phyloP scores from a whole-genome alignment of 2,797 vertebrate genomes.

The Gallinago stenura region DNA sequence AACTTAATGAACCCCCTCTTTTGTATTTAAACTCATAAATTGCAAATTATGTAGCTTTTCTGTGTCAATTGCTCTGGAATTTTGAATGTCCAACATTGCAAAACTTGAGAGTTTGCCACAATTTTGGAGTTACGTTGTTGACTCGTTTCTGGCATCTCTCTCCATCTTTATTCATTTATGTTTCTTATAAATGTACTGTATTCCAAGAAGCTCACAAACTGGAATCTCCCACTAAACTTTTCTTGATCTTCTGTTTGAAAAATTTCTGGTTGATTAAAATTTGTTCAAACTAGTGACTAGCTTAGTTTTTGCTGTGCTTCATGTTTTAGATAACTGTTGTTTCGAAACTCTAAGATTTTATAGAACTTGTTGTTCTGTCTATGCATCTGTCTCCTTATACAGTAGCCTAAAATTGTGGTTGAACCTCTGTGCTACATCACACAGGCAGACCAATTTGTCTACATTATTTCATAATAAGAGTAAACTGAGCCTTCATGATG shows the following conservation, averaged over 20 bases:
- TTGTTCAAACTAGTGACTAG: neutral
- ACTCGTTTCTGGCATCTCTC: neutral
- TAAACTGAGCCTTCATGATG: neutral
- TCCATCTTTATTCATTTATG: neutral
- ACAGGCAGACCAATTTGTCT: neutral
- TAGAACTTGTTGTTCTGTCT: neutral
- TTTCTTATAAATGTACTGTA: neutral
- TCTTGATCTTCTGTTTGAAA: neutral
- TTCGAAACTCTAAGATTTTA: neutral
- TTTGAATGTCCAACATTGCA: constrained; percentile 40
- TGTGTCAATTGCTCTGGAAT: constrained; percentile 32
- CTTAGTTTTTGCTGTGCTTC: neutral
- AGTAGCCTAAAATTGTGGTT: neutral
- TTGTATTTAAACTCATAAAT: constrained; percentile 43
- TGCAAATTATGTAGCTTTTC: constrained; percentile 11
- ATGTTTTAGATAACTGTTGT: neutral
- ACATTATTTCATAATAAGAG: neutral
- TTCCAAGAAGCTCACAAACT: neutral
- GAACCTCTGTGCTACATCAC: neutral
- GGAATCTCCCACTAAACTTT: neutral
- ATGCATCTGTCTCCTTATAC: neutral
- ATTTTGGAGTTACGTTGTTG: neutral
- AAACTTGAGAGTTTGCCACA: neutral
- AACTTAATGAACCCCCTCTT: constrained; percentile 47
- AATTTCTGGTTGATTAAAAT: neutral